A percentile compares a stretch with the other conserved stretches of the same genome.
These are phyloP conservation scores for Amblyjoppa proteus DNA, from an alignment of 2,888 invertebrate genomes.

Conservation along the genomic window DNA sequence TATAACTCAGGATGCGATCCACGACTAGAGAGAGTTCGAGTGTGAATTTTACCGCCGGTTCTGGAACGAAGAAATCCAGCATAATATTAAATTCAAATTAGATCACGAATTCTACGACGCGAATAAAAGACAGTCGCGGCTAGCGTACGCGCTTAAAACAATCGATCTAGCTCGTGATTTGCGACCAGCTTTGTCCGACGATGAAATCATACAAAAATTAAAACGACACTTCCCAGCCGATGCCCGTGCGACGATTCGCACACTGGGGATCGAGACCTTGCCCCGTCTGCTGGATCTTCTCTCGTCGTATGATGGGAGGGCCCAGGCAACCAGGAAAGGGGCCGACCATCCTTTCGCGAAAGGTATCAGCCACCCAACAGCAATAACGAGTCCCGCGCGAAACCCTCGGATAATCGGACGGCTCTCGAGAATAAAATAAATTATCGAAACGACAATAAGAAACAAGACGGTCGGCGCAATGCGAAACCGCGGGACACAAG, in stretches of 20 bases:
- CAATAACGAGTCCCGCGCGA: too few species aligned
- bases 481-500: background rate
- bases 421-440: too few species aligned
- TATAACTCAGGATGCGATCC: background rate
- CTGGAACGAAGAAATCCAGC: conserved; percentile 28
- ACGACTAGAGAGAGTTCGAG: conserved; percentile 25
- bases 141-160: background rate
- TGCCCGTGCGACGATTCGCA: background rate
- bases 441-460: background rate
- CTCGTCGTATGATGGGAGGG: conserved; percentile 12
- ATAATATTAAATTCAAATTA: background rate
- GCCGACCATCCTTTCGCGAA: background rate
- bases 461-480: background rate
- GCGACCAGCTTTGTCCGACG: background rate
- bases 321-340: background rate
- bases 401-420: too few species aligned
- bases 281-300: background rate
- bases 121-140: background rate
- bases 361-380: background rate
- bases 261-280: background rate
- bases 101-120: conserved; percentile 13
- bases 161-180: background rate
- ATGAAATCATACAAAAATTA: background rate
- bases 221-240: conserved; percentile 4
- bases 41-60: background rate